Base-by-base conservation (phyloP, 2,113 vertebrate genomes). In the Vidua chalybeata region DNA sequence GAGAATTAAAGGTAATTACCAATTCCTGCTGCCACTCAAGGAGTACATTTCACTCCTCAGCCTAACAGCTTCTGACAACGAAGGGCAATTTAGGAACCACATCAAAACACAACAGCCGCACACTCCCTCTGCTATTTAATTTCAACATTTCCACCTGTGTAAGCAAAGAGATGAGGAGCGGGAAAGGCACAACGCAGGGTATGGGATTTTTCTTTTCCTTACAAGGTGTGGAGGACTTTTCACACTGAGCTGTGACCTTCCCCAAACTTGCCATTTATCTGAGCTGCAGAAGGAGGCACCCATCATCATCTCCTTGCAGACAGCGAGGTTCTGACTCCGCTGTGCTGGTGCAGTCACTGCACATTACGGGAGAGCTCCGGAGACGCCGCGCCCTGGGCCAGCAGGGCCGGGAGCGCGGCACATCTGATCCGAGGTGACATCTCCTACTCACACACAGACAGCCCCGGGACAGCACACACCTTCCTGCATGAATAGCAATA, bases 381-480 rank as follows among this genome's bases (percentile, higher is more conserved):
- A 94, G 78, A 92, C 81, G 86, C 16, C 56, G 33, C 22, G 78
- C 71, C 89, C 94, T 76, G 84, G 77, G 74, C 91, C 96, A 96
- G 73, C 87, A 58, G 4, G 71, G 79, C 90, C 84, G 62, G 69
- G 54, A 94, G 45, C 49, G 66, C 56, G 72, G 87, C 81, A 59
- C 74, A 83, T 73, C 76, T 93, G 91, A 96, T 93, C 77, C 2
- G 73, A 97, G 96, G 89, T 95, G 95, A 96, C 87, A 96, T 85
- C 45, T 95, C 31, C 89, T 94, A 77, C 86, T 94, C 90, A 96
- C 89, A 94, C 56, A 89, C 84, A 82, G 79, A 95, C 90, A 93
- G 92, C 86, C 71, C 37, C 46, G 22, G 87, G 76, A 83, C 88
- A 86, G 33, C 84, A 62, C 90, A 93, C 77, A 94, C 91, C 92